Percentiles rank a stretch among this genome's conserved stretches.
Conservation (phyloP, 92 coral and sea anemone species). For the Epizoanthus ramosus region DNA sequence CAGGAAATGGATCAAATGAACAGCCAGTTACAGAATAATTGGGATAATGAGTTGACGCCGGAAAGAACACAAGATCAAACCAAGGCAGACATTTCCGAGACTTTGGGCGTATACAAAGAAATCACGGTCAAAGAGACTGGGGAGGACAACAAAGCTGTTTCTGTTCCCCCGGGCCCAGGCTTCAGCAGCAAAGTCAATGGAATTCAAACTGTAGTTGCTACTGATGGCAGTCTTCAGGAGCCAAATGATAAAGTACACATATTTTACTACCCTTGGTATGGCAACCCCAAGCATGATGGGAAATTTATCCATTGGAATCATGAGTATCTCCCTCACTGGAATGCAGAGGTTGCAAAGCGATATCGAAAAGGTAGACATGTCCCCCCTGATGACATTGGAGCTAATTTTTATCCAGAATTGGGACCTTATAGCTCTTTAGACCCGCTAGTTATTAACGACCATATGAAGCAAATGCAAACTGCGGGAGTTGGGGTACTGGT, state of each 20-base stretch:
- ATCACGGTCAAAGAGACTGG: not conserved
- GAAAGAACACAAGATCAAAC: no score
- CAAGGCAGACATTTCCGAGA: no score
- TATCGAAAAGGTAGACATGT: constrained; percentile 66
- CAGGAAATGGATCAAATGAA: no score
- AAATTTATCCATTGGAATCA: constrained; percentile 95
- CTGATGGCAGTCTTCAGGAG: constrained; percentile 31
- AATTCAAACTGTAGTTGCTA: not conserved
- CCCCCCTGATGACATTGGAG: constrained; percentile 95
- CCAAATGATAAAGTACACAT: constrained; percentile 89
- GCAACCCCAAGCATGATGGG: constrained; percentile 82
- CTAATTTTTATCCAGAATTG: constrained; percentile 91
- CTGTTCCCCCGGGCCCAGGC: not conserved
- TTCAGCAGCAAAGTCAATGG: not conserved
- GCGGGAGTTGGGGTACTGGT: constrained; percentile 94
- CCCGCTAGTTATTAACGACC: constrained; percentile 72
- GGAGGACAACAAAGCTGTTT: not conserved
- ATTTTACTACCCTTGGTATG: constrained; percentile 97
- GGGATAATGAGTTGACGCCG: no score
- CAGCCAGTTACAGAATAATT: no score
- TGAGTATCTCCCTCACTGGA: constrained; percentile 88
- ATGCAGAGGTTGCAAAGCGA: constrained; percentile 64
- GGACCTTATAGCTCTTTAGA: constrained; percentile 94
- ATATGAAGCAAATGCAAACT: constrained; percentile 84
- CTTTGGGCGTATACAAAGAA: no score